Evolutionary conservation across 2,888 invertebrate genomes (phyloP), one percentile per base, ranked within the genome.

Genomic region (Nezara viridula): DNA sequence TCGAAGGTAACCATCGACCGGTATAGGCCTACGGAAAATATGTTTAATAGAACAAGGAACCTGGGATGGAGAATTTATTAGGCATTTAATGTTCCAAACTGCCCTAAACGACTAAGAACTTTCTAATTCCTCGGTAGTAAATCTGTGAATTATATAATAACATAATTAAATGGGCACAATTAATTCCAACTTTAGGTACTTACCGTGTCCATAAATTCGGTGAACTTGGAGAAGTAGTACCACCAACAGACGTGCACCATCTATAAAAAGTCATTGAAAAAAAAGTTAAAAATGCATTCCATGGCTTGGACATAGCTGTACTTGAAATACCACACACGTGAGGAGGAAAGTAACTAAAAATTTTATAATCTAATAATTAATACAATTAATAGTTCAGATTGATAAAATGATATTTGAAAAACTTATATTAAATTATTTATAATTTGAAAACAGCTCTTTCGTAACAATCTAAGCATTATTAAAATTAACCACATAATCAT

Each of bases 161-260:
- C 24, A 14, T 60, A 60, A 60, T 60, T 27, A 60, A 60, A 27
- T 27, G 16, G 0, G 3, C 14, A 66, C 32, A 66, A 32, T 19
- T 73, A 21, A 73, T 73, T 32, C 5, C 12, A 16, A 37, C 32
- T 73, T 3, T 0, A 37, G 12, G 9, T 21, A 89, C 96, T 96
- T 94, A 98, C 98, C 93, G 98, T 98, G 94, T 98, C 98, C 93
- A 98, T 95, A 93, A 98, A 97, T 94, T 98, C 98, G 91, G 98
- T 97, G 94, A 98, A 98, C 93, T 98, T 98, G 89, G 98, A 98
- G 93, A 98, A 96, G 93, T 97, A 98, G 93, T 98, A 98, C 98
- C 97, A 97, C 98, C 98, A 98, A 93, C 97, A 97, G 73, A 96
- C 97, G 93, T 96, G 95, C 90, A 97, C 97, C 97, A 98, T 98